A percentile compares a stretch with the other conserved stretches of the same genome.
Conservation (phyloP, 2,797 vertebrate species). For the Sebastolobus alascanus region DNA sequence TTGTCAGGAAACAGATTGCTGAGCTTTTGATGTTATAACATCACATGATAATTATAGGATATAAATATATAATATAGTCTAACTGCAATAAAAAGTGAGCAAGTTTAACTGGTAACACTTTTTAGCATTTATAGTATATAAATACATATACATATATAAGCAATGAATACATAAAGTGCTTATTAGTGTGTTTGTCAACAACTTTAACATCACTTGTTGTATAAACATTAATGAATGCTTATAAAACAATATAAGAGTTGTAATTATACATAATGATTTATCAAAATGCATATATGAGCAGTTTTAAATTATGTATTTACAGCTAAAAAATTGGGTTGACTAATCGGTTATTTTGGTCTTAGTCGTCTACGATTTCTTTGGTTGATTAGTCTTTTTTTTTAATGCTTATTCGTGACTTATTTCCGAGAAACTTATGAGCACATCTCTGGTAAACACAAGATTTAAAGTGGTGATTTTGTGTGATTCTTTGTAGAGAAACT, state of each 20-base stretch:
- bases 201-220: not conserved
- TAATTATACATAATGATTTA: not conserved
- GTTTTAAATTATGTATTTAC: not conserved
- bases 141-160: not conserved
- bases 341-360: no score
- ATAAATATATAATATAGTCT: not conserved
- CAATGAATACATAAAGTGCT: not conserved
- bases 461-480: no score
- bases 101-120: not conserved
- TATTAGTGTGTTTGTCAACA: not conserved
- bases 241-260: not conserved
- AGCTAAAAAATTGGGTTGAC: no score
- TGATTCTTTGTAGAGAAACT: no score
- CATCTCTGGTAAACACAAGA: rapidly evolving
- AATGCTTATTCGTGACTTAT: no score
- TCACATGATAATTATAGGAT: not conserved
- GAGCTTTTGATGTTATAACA: slow-evolving; percentile 13
- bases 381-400: no score
- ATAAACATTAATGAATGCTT: not conserved
- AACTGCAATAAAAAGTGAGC: not conserved
- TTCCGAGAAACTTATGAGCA: rapidly evolving
- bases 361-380: no score
- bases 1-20: slow-evolving; percentile 26
- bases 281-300: not conserved
- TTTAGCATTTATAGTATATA: not conserved